Base-by-base conservation (phyloP, 2,797 vertebrate genomes). In the Myotis planiceps region DNA sequence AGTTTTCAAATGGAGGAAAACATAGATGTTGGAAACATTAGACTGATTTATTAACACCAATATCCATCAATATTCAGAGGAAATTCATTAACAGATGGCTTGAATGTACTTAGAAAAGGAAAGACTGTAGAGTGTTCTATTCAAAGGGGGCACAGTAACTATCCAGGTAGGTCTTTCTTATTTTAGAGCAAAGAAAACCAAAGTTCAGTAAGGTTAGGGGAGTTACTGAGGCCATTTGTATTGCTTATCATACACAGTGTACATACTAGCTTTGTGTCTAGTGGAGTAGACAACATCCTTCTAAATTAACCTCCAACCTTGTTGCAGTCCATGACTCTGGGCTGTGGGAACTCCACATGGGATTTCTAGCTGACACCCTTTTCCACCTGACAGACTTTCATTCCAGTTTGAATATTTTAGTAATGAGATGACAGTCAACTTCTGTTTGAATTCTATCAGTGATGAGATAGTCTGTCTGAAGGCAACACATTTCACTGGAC, bases 81-180 rank as follows among this genome's bases (percentile, higher is more conserved):
- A 90, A 91, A 96, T 72, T 97, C 12, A 89, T 34, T 63, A 81
- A 87, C 68, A 86, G 72, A 95, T 91, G 47, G 53, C 32, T 63
- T 96, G 53, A 80, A 93, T 91, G 42, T 75, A 81, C 60, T 93
- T 21, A 83, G 51, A 58, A 82, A 94, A 85, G 47, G 53, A 78
- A 92, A 76, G 12, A 9, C 32, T 63, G 6, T 82, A 19, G 49
- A 66, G 21, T 68, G 49, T 92, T 88, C 58, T 74, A 16, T 88
- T 93, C 79, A 74, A 75, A 94, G 60, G 19, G 45, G 9, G 9
- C 19, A n/a, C 32, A 9, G 23, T 72, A 86, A 75, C 23, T 89
- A 63, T 21, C 21, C 32, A 87, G 58, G 69, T 27, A 6, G 21
- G 32, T 71, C 19, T 79, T 71, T 42, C n/a, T 87, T 93, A 15